A percentile compares a stretch with the other conserved stretches of the same genome.
Conservation (phyloP, 2,113 vertebrate genomes). For the Siniperca knerii region DNA sequence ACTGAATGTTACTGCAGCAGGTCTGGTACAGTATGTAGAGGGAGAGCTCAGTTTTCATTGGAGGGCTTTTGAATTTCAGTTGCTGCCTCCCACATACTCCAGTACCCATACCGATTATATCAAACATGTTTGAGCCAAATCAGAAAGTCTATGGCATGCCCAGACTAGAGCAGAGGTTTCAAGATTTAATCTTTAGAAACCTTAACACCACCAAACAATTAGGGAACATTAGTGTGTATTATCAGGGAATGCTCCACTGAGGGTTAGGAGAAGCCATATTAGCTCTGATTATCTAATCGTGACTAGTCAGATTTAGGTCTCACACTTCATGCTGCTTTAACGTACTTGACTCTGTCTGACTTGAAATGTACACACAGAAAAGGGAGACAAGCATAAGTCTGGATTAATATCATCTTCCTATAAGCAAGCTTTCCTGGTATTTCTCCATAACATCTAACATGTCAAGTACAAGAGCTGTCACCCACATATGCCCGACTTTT, state of each 20-base stretch:
- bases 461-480: not conserved
- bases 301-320: constrained; percentile 24
- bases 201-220: constrained; percentile 12
- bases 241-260: constrained; percentile 1
- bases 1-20: too few relatives aligned
- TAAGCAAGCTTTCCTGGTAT: not conserved
- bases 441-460: not conserved
- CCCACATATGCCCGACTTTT: not conserved
- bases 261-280: constrained; percentile 30
- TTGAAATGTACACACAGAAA: constrained; percentile 16
- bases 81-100: constrained; percentile 37
- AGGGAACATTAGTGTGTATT: constrained; percentile 16
- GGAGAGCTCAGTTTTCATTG: constrained; percentile 1
- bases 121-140: constrained; percentile 58
- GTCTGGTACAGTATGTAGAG: not conserved
- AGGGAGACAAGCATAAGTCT: not conserved
- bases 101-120: constrained; percentile 26
- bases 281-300: constrained; percentile 20
- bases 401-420: not conserved
- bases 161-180: constrained; percentile 46
- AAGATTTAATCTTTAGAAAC: constrained; percentile 30
- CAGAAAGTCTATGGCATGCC: constrained; percentile 41
- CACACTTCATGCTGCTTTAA: constrained; percentile 20
- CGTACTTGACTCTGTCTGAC: not conserved
- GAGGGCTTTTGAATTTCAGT: constrained; percentile 10